These are phyloP conservation scores for Caenorhabditis imperialis DNA, from an alignment of 2,888 invertebrate genomes.

Conservation along the genomic window DNA sequence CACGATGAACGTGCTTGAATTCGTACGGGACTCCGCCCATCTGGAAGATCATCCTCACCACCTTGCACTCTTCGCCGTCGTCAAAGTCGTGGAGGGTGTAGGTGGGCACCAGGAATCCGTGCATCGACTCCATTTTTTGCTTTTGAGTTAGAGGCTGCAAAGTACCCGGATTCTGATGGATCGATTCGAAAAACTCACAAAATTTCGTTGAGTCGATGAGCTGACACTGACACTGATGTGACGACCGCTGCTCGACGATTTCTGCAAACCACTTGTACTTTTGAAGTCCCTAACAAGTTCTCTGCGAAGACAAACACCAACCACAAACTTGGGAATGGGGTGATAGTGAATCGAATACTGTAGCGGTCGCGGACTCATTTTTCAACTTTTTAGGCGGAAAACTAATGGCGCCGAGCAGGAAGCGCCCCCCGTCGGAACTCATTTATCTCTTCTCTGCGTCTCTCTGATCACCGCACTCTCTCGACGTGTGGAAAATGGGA, in stretches of 20 bases:
- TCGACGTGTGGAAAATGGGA: not conserved
- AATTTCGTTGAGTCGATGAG: slow-evolving; percentile 26
- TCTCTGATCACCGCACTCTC: slow-evolving; percentile 10
- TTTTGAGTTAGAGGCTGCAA: slow-evolving; percentile 1
- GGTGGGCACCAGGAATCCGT: slow-evolving; percentile 51
- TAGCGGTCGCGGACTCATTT: slow-evolving; percentile 39
- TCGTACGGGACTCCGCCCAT: slow-evolving; percentile 60
- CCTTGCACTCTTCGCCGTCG: slow-evolving; percentile 61
- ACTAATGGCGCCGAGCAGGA: slow-evolving; percentile 12
- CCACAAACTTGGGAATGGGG: slow-evolving; percentile 36
- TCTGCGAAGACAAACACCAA: slow-evolving; percentile 1
- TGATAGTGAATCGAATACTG: slow-evolving; percentile 34
- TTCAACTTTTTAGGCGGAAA: not conserved
- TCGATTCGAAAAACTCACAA: no score
- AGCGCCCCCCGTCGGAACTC: slow-evolving; percentile 29
- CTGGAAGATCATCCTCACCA: slow-evolving; percentile 66
- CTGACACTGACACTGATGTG: slow-evolving; percentile 51
- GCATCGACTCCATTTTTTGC: slow-evolving; percentile 41
- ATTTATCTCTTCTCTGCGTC: slow-evolving; percentile 41
- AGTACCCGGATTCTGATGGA: no score
- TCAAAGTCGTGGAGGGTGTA: slow-evolving; percentile 61
- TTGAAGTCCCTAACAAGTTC: not conserved
- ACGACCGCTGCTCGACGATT: slow-evolving; percentile 42
- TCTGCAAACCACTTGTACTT: slow-evolving; percentile 20
- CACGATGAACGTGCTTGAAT: slow-evolving; percentile 56